phyloP scores from a whole-genome alignment of 2,113 vertebrate genomes.

The Desmodus rotundus region DNA sequence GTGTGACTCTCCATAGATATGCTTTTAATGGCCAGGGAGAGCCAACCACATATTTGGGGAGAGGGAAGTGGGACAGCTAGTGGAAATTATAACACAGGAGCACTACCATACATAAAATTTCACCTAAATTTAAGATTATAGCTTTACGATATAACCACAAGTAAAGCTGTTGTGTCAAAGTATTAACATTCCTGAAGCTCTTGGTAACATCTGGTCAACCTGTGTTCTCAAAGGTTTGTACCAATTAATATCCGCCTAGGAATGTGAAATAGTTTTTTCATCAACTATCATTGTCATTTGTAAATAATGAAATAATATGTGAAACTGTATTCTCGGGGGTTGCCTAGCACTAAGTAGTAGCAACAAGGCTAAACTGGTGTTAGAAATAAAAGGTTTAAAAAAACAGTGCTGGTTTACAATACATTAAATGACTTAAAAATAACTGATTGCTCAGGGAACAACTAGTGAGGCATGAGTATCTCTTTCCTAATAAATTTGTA shows the following conservation, averaged over 20 bases:
- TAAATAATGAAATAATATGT: background rate
- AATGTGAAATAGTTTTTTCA: background rate
- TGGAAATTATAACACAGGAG: background rate
- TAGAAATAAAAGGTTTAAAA: background rate
- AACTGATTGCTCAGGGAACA: background rate
- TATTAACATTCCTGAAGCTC: background rate
- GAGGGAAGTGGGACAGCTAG: background rate
- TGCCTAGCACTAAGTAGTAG: background rate
- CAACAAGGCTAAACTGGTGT: background rate
- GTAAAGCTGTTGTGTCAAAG: background rate
- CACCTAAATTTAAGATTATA: background rate
- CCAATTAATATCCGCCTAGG: background rate
- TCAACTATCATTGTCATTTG: background rate
- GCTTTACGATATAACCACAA: background rate
- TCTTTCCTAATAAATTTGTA: background rate
- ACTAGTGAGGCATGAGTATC: background rate
- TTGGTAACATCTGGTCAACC: background rate
- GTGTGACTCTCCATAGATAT: background rate
- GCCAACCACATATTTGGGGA: background rate
- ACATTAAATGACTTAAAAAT: slow-evolving; percentile 10
- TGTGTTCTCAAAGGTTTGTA: background rate
- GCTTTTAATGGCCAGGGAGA: background rate
- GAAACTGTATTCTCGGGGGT: background rate
- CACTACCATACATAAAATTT: background rate
- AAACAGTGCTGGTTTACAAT: background rate